A percentile compares a stretch with the other conserved stretches of the same genome.
These are phyloP conservation scores for Watsonalla binaria DNA, from an alignment of 2,888 invertebrate species.

Conservation along the genomic window DNA sequence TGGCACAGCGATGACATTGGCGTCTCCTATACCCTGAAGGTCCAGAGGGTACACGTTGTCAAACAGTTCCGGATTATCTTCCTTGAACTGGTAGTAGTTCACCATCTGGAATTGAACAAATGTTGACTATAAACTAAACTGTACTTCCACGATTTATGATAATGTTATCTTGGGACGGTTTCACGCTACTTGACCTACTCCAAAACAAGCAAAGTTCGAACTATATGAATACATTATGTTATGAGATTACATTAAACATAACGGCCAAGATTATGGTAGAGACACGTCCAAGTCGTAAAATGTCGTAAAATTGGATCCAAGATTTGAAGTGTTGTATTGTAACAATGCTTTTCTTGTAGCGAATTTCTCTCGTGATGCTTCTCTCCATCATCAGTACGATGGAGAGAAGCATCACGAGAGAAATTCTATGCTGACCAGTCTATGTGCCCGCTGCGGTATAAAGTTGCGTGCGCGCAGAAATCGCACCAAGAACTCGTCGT, in stretches of 20 bases:
- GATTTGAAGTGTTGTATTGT: too few relatives aligned
- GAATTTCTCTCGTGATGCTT: too few relatives aligned
- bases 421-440: slow-evolving; percentile 79
- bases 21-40: slow-evolving; percentile 81
- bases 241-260: too few relatives aligned
- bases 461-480: slow-evolving; percentile 87
- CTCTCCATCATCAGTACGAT: too few relatives aligned
- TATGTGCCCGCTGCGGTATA: slow-evolving; percentile 83
- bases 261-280: too few relatives aligned
- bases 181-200: too few relatives aligned
- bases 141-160: background rate
- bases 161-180: too few relatives aligned
- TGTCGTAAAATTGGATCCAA: too few relatives aligned
- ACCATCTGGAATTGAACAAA: slow-evolving; percentile 77
- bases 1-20: slow-evolving; percentile 84
- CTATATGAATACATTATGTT: too few relatives aligned
- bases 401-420: background rate
- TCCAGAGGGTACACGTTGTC: slow-evolving; percentile 82
- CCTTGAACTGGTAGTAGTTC: slow-evolving; percentile 86
- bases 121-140: background rate
- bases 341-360: too few relatives aligned
- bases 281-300: too few relatives aligned
- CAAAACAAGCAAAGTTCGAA: too few relatives aligned
- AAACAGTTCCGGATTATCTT: slow-evolving; percentile 83
- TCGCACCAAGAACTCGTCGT: slow-evolving; percentile 85